Base-by-base conservation (phyloP, 1,140 invertebrate species). In the Microplitis mediator region DNA sequence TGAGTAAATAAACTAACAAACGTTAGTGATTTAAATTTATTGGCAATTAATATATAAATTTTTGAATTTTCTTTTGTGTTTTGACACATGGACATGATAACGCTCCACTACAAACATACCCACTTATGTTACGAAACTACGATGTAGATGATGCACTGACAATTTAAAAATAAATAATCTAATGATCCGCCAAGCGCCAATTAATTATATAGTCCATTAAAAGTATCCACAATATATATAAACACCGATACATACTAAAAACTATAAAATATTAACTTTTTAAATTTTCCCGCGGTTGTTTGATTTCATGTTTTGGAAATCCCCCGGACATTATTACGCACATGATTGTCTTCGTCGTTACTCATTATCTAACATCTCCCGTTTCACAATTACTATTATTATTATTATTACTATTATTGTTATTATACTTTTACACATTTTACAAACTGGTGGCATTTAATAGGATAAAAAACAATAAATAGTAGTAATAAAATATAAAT, bases 91-190 rank as follows among this genome's bases (percentile, higher is more conserved):
- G 14, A 11, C 58, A 13, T 9, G 5, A n/a, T 31, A 31, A 32
- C 8, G 9, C 9, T 60, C 11, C 58, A 39, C 35, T 13, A 13
- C 32, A n/a, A 63, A 36, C 1, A 4, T 13, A 63, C 13, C 51
- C 60, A 64, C 62, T 23, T 11, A 32, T 63, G 39, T 66, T 66
- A 34, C 63, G 62, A 66, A 58, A 66, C 32, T 54, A 32, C 11
- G 6, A 6, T 45, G 6, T 45, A 66, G 34, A 64, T 60, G 63
- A 66, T 63, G 70, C 70, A 66, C 61, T 66, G 62, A 72, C 70
- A 32, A 66, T 66, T 69, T 66, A 72, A 72, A 72, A 72, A 66
- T 66, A 72, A 60, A n/a, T 56, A 67, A 32, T 67, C 35, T n/a
- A 39, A 65, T 35, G 50, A 65, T 65, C 14, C 9, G 61, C 61